A percentile compares a stretch with the other conserved stretches of the same genome.
Evolutionary conservation across 2,888 invertebrate species (phyloP).

Genomic region (Atethmia centrago): DNA sequence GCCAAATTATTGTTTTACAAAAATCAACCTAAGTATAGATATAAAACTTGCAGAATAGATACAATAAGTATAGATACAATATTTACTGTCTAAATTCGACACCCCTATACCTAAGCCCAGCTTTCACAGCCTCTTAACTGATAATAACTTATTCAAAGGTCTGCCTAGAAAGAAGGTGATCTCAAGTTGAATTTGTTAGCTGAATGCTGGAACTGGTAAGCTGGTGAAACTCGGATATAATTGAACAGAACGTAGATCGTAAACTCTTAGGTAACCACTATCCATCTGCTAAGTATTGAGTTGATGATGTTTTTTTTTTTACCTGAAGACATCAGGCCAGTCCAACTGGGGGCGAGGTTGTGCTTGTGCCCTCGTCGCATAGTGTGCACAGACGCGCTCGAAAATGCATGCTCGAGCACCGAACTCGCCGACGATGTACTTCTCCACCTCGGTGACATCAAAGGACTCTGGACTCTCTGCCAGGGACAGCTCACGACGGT

Average conservation of each 20-base stretch:
- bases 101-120: too few relatives aligned
- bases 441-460: constrained; percentile 94
- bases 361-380: constrained; percentile 91
- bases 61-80: too few relatives aligned
- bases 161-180: not conserved
- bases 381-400: constrained; percentile 94
- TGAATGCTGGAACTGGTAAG: too few relatives aligned
- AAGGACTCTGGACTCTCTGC: constrained; percentile 76
- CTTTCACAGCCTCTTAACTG: too few relatives aligned
- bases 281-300: not conserved
- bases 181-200: too few relatives aligned
- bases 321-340: constrained; percentile 95
- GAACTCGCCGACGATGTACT: constrained; percentile 94
- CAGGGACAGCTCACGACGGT: constrained; percentile 88
- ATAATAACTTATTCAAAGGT: too few relatives aligned
- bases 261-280: not conserved
- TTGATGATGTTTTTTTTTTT: constrained; percentile 57
- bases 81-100: too few relatives aligned
- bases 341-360: constrained; percentile 89
- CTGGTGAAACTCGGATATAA: too few relatives aligned
- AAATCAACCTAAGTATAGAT: not conserved
- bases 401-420: constrained; percentile 95
- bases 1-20: not conserved
- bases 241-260: not conserved
- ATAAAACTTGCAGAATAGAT: not conserved